Conservation (phyloP, 92 coral and sea anemone species). For the Porites lobata region DNA sequence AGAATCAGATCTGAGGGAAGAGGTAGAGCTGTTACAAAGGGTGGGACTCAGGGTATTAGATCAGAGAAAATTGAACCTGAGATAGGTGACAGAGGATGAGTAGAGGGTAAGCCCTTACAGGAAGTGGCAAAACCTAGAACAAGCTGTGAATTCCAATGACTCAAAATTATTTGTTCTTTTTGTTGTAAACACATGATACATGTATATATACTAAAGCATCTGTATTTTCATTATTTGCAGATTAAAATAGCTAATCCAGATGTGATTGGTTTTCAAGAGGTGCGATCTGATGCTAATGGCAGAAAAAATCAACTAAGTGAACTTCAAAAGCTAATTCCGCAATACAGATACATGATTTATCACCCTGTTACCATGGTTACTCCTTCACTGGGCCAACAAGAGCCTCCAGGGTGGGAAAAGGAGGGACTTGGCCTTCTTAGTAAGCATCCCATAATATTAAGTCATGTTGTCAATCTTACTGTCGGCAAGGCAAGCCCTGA, state of each 20-base stretch:
- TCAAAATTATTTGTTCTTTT: not conserved
- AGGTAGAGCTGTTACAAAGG: too few relatives aligned
- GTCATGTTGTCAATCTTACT: slow-evolving; percentile 80
- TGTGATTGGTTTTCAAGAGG: slow-evolving; percentile 97
- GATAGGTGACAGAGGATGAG: too few relatives aligned
- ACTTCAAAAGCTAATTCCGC: slow-evolving; percentile 75
- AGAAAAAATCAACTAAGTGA: slow-evolving; percentile 79
- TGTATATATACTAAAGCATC: not conserved
- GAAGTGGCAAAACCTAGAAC: too few relatives aligned
- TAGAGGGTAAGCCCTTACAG: too few relatives aligned
- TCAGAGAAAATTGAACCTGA: too few relatives aligned
- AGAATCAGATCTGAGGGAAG: too few relatives aligned
- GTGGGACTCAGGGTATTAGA: too few relatives aligned
- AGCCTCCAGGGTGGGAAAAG: slow-evolving; percentile 94
- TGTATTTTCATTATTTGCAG: slow-evolving; percentile 32
- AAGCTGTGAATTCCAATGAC: too few relatives aligned
- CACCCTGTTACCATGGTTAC: slow-evolving; percentile 73
- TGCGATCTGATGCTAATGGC: slow-evolving; percentile 80
- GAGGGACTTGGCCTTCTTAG: slow-evolving; percentile 96
- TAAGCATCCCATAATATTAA: slow-evolving; percentile 82
- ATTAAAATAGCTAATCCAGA: slow-evolving; percentile 83
- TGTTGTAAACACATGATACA: not conserved
- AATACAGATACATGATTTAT: slow-evolving; percentile 76
- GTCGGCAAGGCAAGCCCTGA: slow-evolving; percentile 70
- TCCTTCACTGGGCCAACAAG: slow-evolving; percentile 68